Conservation (phyloP, 2,888 invertebrate genomes). For the Dorcus hopei region DNA sequence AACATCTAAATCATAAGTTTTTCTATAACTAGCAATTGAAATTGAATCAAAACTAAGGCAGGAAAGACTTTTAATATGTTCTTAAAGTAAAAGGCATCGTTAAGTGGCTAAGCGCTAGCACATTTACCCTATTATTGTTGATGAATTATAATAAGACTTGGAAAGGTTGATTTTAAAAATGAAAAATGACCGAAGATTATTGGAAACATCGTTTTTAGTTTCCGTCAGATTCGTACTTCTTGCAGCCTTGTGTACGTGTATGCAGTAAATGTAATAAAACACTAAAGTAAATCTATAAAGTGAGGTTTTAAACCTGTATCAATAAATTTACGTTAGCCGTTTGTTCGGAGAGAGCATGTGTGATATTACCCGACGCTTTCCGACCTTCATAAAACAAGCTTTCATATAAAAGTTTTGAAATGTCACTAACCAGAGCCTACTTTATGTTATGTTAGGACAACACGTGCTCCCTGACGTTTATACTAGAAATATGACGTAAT, state of each 20-base stretch:
- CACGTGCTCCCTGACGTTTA: constrained; percentile 47
- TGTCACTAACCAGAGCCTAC: constrained; percentile 42
- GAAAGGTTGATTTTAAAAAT: background rate
- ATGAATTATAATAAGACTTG: background rate
- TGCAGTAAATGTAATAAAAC: too few species aligned
- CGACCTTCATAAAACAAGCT: constrained; percentile 32
- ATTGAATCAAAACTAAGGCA: too few species aligned
- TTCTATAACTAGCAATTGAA: too few species aligned
- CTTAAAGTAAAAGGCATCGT: too few species aligned
- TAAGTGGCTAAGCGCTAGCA: too few species aligned
- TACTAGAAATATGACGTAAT: constrained; percentile 44
- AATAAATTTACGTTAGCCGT: constrained; percentile 17
- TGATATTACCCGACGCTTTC: constrained; percentile 19
- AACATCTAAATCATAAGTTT: too few species aligned
- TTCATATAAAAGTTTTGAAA: constrained; percentile 42
- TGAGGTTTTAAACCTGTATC: constrained; percentile 15
- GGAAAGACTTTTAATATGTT: too few species aligned
- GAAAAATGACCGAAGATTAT: background rate
- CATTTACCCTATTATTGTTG: background rate
- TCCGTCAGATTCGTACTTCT: background rate
- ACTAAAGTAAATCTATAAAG: constrained; percentile 13
- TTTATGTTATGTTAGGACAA: constrained; percentile 48
- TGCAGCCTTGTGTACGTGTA: background rate
- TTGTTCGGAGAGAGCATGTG: constrained; percentile 19
- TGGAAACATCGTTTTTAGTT: background rate